Base-by-base conservation (phyloP, 2,113 vertebrate species). In the Phasianus colchicus region DNA sequence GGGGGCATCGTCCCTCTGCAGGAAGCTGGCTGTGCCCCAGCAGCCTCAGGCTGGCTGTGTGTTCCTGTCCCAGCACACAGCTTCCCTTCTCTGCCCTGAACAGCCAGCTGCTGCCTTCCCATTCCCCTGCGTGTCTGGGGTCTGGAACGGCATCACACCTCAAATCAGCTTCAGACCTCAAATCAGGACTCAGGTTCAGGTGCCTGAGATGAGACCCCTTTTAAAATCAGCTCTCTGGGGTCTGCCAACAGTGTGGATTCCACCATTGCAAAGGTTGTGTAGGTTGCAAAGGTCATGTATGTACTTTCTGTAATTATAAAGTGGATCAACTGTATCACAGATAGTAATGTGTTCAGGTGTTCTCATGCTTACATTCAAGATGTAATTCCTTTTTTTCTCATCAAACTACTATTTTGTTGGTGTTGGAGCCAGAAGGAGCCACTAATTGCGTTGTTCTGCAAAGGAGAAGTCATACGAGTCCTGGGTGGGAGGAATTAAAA, bases 121-220 rank as follows among this genome's bases (percentile, higher is more conserved):
- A 67, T 27, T 32, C 38, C 20, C 79, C 40, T 45, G 24, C 4
- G 7, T 52, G 50, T 24, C 21, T 52, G 75, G 47, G 30, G 10
- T 2, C 42, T 6, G 21, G 2, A 71, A n/a, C 47, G 61, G 48
- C 45, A 79, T 18, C 22, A 27, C 50, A 52, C 24, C 50, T 52
- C 50, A 52, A 14, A 27, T 27, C 50, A 52, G 24, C 50, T 27
- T 24, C 40, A 76, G 36, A 24, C n/a, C 63, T 65, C 45, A 17
- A 14, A 70, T 20, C 0, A 63, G 30, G 30, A 9, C 13, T 42
- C 3, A 1, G 8, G 19, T 27, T 64, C 24, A 1, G 8, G 17
- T 47, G 42, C 64, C 13, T 40, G 43, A 24, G 69, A n/a, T 4
- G 18, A 76, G 85, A 66, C 4, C 4, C 36, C 16, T 13, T 77